Evolutionary conservation across 23 tunicate species (phyloP), one percentile per base, ranked within the genome.

Genomic region (Ascidia mentula): DNA sequence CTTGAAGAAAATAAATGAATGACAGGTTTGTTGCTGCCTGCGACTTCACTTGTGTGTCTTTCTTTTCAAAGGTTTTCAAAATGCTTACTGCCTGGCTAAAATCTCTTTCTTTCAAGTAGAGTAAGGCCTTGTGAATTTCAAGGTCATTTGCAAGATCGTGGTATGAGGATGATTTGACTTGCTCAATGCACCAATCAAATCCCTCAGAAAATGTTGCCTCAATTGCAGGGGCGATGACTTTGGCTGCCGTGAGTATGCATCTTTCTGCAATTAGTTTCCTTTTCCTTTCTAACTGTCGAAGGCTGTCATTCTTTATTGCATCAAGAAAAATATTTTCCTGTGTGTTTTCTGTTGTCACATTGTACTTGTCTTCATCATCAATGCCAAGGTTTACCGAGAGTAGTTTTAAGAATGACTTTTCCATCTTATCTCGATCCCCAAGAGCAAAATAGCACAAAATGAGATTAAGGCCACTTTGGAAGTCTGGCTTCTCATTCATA

Each of bases 131-230:
- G 84, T 95, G 96, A 75, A 95, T 95, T 80, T 95, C 99, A 32
- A 95, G 79, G 75, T 95, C 99, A 34, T 89, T 95, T 0, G 92
- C 96, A 70, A 95, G 99, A 37, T 90, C 99, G 38, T 84, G 89
- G 65, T 81, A 86, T 36, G 84, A 80, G n/a, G 96, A 89, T 15
- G 46, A 42, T 75, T 95, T 95, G 37, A 95, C 96, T 83, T 95
- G 99, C 28, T 95, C 95, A 36, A 95, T 84, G 40, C 99, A 95
- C 99, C 99, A 95, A 80, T 95, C 99, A 83, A 95, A 90, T 0
- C 99, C 99, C 46, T 84, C 93, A 37, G 96, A 80, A 65, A 95
- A 95, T 0, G 87, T 65, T 36, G 39, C 40, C 36, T 86, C 96
- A 38, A 95, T 83, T 1, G 84, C 88, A 17, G 96, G 99, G 24